Evolutionary conservation across 2,888 invertebrate genomes (phyloP), one percentile per base, ranked within the genome.

Genomic region (Diabrotica balteata): DNA sequence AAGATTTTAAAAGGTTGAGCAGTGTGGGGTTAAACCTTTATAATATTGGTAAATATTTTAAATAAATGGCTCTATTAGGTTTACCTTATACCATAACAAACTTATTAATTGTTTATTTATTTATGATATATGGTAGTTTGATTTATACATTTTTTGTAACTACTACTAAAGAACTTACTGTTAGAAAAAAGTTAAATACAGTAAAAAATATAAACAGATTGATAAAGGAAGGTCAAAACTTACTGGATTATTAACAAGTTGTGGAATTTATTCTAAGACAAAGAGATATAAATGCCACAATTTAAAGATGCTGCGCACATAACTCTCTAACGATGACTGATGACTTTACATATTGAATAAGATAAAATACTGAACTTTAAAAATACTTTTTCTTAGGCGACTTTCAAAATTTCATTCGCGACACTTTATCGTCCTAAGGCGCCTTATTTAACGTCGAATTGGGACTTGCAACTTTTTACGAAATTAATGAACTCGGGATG

Each of bases 271-370:
- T 67, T 71, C 69, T 74, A 72, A 77, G 74, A 77, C 77, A 78
- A 76, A 74, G 75, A 77, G 76, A 78, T 77, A 75, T 77, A 78
- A 78, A 77, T 74, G 76, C 77, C 79, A 79, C 79, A 77, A 79
- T 79, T 79, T 77, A 77, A 72, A 69, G 74, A 77, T 75, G 77
- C 76, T 72, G 67, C 58, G 71, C 76, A 73, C 75, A 73, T 73
- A 75, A 76, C 73, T 64, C 69, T 63, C 76, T 77, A 79, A 78
- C 77, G 77, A 78, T 79, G 79, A 79, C 75, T 75, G 77, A 79
- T 78, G 78, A 75, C 75, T 75, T 71, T 73, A 75, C 72, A 76
- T 75, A 77, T 77, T 76, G 76, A 76, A 77, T 77, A 74, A 77
- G 75, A 77, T 77, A 72, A 76, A 75, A 77, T 71, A 73, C 71